Percentiles rank a stretch among this genome's conserved stretches.
Conservation (phyloP, 2,113 vertebrate species). For the Todiramphus saurophagus region DNA sequence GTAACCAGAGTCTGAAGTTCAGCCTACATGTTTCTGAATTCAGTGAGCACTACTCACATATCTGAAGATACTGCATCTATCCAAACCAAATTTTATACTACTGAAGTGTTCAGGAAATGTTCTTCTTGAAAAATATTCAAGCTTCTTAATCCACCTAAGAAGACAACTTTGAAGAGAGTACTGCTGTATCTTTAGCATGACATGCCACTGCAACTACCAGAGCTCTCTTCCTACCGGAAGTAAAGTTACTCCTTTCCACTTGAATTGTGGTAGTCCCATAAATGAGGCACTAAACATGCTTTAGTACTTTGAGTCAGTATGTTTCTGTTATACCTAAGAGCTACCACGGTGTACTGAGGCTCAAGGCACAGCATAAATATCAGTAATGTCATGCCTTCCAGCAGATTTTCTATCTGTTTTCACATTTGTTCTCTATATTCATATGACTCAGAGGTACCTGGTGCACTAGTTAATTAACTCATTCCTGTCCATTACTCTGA, state of each 20-base stretch:
- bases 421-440: not conserved
- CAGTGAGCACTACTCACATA: not conserved
- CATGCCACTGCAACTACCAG: not conserved
- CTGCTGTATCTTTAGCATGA: not conserved
- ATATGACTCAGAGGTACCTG: not conserved
- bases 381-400: not conserved
- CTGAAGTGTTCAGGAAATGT: not conserved
- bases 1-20: not conserved
- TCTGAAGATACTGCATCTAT: not conserved
- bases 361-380: fast-evolving
- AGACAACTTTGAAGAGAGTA: not conserved
- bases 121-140: not conserved
- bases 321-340: not conserved
- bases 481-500: not conserved
- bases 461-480: not conserved
- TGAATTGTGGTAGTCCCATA: not conserved
- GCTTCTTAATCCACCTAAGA: not conserved
- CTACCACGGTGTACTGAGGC: fast-evolving
- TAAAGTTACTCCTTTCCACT: not conserved
- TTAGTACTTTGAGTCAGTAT: not conserved
- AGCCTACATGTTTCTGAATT: not conserved
- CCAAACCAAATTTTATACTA: not conserved
- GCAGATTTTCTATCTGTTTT: not conserved
- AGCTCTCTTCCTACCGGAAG: not conserved
- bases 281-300: not conserved